phyloP scores from a whole-genome alignment of 2,888 invertebrate genomes.

The Cremastinae sp. region DNA sequence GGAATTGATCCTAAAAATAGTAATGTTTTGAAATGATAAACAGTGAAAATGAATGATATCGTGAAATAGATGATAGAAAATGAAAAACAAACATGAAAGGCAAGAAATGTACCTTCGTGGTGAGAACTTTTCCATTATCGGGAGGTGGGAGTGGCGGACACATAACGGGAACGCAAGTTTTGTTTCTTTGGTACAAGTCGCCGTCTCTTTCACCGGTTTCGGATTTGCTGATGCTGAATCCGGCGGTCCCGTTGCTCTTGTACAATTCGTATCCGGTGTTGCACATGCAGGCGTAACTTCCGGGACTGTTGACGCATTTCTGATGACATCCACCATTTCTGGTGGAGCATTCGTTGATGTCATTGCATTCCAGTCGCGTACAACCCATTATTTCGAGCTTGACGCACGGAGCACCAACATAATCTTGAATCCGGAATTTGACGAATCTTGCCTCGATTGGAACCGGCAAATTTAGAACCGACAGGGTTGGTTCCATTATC shows the following conservation, averaged over 20 bases:
- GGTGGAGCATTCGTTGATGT: constrained; percentile 92
- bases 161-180: constrained; percentile 97
- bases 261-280: constrained; percentile 96
- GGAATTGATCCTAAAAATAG: constrained; percentile 84
- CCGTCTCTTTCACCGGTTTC: constrained; percentile 95
- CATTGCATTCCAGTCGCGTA: constrained; percentile 92
- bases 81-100: neutral
- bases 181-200: constrained; percentile 93
- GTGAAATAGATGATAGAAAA: neutral
- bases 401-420: constrained; percentile 92
- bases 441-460: constrained; percentile 95
- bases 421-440: constrained; percentile 91
- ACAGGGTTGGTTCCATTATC: constrained; percentile 93
- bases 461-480: constrained; percentile 93
- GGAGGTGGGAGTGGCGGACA: constrained; percentile 89
- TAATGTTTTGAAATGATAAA: neutral
- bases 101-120: constrained; percentile 84
- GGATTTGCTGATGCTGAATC: constrained; percentile 88
- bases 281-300: constrained; percentile 93
- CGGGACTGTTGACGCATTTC: constrained; percentile 94
- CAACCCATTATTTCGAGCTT: constrained; percentile 96
- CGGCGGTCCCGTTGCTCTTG: constrained; percentile 93
- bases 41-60: neutral
- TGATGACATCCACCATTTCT: constrained; percentile 96
- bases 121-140: constrained; percentile 91